These are phyloP conservation scores for Spondyliosoma cantharus DNA, from an alignment of 2,797 vertebrate species.

Conservation along the genomic window DNA sequence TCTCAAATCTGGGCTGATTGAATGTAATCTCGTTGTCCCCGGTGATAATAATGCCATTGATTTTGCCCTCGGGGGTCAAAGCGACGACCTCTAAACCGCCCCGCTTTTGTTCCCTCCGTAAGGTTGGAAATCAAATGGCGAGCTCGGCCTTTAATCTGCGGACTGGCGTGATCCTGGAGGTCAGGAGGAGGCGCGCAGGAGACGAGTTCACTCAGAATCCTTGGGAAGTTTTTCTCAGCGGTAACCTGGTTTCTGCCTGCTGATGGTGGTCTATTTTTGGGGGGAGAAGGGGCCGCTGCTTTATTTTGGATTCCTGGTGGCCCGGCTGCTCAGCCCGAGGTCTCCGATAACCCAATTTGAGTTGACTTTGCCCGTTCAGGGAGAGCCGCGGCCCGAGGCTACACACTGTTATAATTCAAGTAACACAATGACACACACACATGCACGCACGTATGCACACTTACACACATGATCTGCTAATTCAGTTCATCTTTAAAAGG, in stretches of 20 bases:
- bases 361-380: slow-evolving; percentile 84
- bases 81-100: slow-evolving; percentile 63
- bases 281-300: slow-evolving; percentile 71
- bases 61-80: slow-evolving; percentile 70
- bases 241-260: slow-evolving; percentile 79
- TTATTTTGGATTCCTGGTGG: slow-evolving; percentile 84
- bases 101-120: slow-evolving; percentile 45
- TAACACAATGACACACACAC: slow-evolving; percentile 74
- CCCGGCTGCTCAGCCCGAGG: slow-evolving; percentile 80
- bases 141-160: slow-evolving; percentile 13
- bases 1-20: slow-evolving; percentile 28
- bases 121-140: slow-evolving; percentile 31
- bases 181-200: slow-evolving; percentile 48
- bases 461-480: slow-evolving; percentile 30
- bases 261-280: slow-evolving; percentile 78
- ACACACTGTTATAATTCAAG: slow-evolving; percentile 74
- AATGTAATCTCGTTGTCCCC: slow-evolving; percentile 60
- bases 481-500: slow-evolving; percentile 18
- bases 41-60: slow-evolving; percentile 67
- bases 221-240: slow-evolving; percentile 58
- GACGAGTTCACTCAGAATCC: slow-evolving; percentile 42
- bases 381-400: slow-evolving; percentile 76
- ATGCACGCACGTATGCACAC: slow-evolving; percentile 9
- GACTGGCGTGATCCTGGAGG: slow-evolving; percentile 19
- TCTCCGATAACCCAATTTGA: slow-evolving; percentile 85